A percentile compares a stretch with the other conserved stretches of the same genome.
phyloP scores from a whole-genome alignment of 2,888 invertebrate genomes.

The Formica aserva region DNA sequence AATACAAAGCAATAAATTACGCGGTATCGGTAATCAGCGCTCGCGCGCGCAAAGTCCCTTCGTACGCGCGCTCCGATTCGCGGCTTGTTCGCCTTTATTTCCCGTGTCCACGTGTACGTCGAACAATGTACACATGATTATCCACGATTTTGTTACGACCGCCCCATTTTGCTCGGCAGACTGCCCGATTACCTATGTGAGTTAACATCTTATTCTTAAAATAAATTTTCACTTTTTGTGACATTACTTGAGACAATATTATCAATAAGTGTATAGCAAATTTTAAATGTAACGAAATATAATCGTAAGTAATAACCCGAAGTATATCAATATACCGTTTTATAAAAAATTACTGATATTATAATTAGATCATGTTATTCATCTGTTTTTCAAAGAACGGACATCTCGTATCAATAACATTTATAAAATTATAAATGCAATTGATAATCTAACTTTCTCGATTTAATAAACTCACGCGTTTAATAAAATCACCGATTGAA shows the following conservation, averaged over 20 bases:
- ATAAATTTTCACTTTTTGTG: neutral
- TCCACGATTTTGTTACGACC: conserved; percentile 48
- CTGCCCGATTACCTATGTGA: neutral
- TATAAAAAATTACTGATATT: neutral
- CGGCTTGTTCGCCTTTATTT: conserved; percentile 53
- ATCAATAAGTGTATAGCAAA: neutral
- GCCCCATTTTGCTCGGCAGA: conserved; percentile 19
- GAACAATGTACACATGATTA: conserved; percentile 24
- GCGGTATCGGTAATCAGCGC: conserved; percentile 83
- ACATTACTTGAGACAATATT: neutral
- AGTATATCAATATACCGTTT: neutral
- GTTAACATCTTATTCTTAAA: neutral
- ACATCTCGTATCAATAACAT: neutral
- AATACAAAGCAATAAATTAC: conserved; percentile 83
- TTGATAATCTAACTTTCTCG: neutral
- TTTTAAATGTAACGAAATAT: neutral
- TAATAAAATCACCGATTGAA: conserved; percentile 73
- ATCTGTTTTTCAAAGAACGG: neutral
- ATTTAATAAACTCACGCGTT: neutral
- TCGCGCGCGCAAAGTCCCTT: conserved; percentile 74
- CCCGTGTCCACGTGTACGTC: conserved; percentile 65
- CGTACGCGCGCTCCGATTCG: conserved; percentile 61
- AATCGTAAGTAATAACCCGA: neutral
- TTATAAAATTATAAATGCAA: neutral
- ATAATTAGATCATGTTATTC: neutral